Base-by-base conservation (phyloP, 2,888 invertebrate genomes). In the Anorthoa munda region DNA sequence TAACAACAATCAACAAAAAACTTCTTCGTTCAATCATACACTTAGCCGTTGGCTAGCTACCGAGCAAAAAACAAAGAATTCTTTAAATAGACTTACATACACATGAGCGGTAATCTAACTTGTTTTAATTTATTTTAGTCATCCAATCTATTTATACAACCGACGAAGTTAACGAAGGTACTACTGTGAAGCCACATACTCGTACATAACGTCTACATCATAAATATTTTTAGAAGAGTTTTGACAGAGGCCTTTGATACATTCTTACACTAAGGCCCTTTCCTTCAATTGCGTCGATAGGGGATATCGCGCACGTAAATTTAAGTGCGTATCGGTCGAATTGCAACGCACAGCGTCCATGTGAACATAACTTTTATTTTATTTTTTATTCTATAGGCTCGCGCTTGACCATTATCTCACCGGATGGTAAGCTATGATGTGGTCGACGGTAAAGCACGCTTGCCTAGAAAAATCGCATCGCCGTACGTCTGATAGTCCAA, bases 61-160 rank as follows among this genome's bases (percentile, higher is more conserved):
- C 13, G 21, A 21, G 4, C 17, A 58, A 63, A 73, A 73, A 73
- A 45, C 23, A 45, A 53, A 26, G n/a, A 48, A 48, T 23, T 48
- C 18, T 60, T 75, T 56, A 48, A 45, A 51, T 64, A 70, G 21
- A 53, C 46, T 21, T 26, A 55, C n/a, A 64, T 3, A 58, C 21
- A 45, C 23, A 56, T 18, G 31, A 26, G 51, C 21, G 18, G 13
- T 17, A n/a, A 23, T 51, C 4, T 7, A 74, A 74, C 51, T 9
- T 51, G 66, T 46, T n/a, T n/a, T 26, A 0, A 15, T 46, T 11
- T 12, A 18, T n/a, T 12, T 48, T n/a, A 66, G 53, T 66, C 51
- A 66, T 21, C 23, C 1, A 39, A 66, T 23, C 23, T 75, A 60
- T 66, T 66, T 66, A 50, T 12, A 75, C 39, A 55, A 45, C 13